Evolutionary conservation across 2,797 vertebrate species (phyloP), one percentile per base, ranked within the genome.

Genomic region (Pitangus sulphuratus): DNA sequence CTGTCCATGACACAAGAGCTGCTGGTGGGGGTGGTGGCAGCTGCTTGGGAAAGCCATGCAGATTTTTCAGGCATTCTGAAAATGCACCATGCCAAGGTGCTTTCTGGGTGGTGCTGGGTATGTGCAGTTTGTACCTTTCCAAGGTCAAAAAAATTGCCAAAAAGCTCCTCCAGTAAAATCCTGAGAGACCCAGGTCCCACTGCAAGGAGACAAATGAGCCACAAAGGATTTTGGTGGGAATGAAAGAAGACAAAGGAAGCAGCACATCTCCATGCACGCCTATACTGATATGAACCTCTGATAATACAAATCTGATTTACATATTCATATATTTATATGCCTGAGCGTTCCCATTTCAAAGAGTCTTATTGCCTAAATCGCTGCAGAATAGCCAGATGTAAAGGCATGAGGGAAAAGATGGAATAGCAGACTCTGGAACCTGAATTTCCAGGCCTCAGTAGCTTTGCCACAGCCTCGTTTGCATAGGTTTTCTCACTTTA

Each of bases 281-380:
- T 92, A 28, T 90, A 85, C 61, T 35, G 84, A 96, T 94, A 95
- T 21, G 66, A 96, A 64, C 42, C 54, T 61, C 90, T 87, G 92
- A 96, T 93, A 96, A 89, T 13, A n/a, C 45, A 93, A 77, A 77
- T 83, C 44, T 13, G 17, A 69, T 93, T 90, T 93, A 53, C 91
- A 53, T 95, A 96, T 91, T 90, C 95, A 97, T 91, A 51, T 84
- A 96, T 87, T 94, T 95, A 79, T 91, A 74, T 70, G 35, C 47
- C 92, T 92, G 78, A 48, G 77, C 84, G 94, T 90, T 96, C 92
- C 75, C 79, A 92, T 96, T 96, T 95, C 94, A 93, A 95, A 97
- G 91, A 91, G 48, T 47, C 90, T 94, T 80, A 92, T 94, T 94
- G 87, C 87, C 75, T 93, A 95, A 94, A 93, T 95, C 62, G 66